phyloP scores from a whole-genome alignment of 2,797 vertebrate genomes.

The Cheirogaleus major region DNA sequence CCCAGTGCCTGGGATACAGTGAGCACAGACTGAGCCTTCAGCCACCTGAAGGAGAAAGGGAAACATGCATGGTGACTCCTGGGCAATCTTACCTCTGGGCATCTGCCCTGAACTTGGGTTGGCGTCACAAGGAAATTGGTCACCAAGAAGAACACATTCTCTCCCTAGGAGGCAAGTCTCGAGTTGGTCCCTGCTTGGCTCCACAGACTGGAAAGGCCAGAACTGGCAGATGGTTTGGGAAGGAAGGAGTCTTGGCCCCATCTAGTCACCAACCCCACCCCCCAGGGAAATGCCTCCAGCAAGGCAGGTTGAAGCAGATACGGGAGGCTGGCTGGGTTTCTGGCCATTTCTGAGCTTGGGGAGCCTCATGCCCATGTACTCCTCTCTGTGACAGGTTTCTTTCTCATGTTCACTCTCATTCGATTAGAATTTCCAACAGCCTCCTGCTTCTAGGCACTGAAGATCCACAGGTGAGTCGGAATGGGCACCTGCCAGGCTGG shows the following conservation, averaged over 20 bases:
- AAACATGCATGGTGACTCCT: neutral
- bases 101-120: slow-evolving; percentile 82
- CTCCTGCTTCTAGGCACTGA: neutral
- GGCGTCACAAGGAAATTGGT: slow-evolving; percentile 83
- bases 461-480: neutral
- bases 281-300: neutral
- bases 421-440: neutral
- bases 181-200: neutral
- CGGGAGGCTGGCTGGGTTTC: neutral
- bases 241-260: neutral
- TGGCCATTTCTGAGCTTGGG: neutral
- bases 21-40: neutral
- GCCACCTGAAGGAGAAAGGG: neutral
- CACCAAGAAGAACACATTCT: slow-evolving; percentile 84
- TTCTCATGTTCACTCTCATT: neutral
- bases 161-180: slow-evolving; percentile 77
- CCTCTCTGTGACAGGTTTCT: neutral
- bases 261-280: neutral
- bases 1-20: neutral
- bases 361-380: no score
- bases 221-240: neutral
- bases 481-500: accelerated
- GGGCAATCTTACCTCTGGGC: slow-evolving; percentile 83
- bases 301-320: neutral
- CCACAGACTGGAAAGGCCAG: neutral